phyloP scores from a whole-genome alignment of 2,888 invertebrate species.

The Diogma glabrata region DNA sequence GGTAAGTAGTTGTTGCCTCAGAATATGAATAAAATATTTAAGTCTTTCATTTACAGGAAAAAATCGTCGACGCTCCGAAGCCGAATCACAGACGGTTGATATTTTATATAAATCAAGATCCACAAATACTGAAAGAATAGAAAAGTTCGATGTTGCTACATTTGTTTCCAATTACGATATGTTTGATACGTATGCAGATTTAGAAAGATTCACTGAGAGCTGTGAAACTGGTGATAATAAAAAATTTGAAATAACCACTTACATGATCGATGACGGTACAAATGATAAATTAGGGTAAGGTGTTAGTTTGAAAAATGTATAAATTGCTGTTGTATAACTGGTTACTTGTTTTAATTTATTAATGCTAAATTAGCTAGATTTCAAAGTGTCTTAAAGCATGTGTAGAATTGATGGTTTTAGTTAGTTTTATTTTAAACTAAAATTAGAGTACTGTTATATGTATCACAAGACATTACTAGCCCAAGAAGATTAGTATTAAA shows the following conservation, averaged over 20 bases:
- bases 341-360: too few species aligned
- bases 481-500: too few species aligned
- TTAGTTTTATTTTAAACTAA: too few species aligned
- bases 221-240: slow-evolving; percentile 34
- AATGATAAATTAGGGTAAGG: slow-evolving; percentile 1
- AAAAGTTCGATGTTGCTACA: slow-evolving; percentile 44
- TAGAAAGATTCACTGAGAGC: slow-evolving; percentile 30
- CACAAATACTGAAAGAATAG: slow-evolving; percentile 44
- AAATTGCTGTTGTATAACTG: too few species aligned
- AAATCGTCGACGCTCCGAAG: slow-evolving; percentile 50
- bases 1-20: slow-evolving; percentile 31
- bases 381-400: too few species aligned
- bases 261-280: slow-evolving; percentile 21
- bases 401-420: too few species aligned
- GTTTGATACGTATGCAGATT: slow-evolving; percentile 52
- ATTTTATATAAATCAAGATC: slow-evolving; percentile 50
- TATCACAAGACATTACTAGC: too few species aligned
- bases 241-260: slow-evolving; percentile 35
- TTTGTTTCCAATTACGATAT: slow-evolving; percentile 70
- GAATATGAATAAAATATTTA: neutral
- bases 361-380: too few species aligned
- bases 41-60: slow-evolving; percentile 35
- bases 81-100: slow-evolving; percentile 57
- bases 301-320: too few species aligned
- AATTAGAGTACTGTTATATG: too few species aligned